Evolutionary conservation across 1,140 invertebrate genomes (phyloP), one percentile per base, ranked within the genome.

Genomic region (Pseudobourletiella spinata): DNA sequence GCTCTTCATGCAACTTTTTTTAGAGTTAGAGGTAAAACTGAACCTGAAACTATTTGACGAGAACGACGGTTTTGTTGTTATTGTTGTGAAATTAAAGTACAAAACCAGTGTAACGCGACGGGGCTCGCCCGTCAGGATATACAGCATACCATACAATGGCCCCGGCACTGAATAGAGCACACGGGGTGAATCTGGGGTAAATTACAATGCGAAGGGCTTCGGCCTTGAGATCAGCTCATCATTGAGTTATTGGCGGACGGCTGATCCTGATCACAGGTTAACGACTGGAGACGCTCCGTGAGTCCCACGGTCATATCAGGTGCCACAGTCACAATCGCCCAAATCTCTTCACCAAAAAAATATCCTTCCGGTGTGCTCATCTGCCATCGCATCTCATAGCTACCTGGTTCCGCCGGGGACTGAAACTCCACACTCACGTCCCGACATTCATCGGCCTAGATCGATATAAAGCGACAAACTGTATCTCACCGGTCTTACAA

Each of bases 301-400:
- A 87, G 73, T 55, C 81, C 83, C 50, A 86, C 71, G 35, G 85
- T 80, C 20, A 85, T 84, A 60, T 79, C 79, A 72, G 85, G 81
- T 43, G 79, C 83, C 24, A 88, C 86, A 26, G 77, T 79, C 61
- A 86, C 74, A 59, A 86, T 82, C 56, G 84, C 79, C 83, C 83
- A 86, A 67, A 88, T 84, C 50, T 75, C 76, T 88, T 87, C 88
- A 77, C 90, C 90, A 81, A 92, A 92, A 74, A 84, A 88, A 61
- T 83, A 79, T 57, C 50, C 50, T 65, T 82, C 83, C 24, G 85
- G 77, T 50, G 87, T 89, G 71, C 81, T 83, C 80, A 92, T 82
- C 63, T 88, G 81, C 88, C 89, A 94, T 76, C 88, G 85, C 74
- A 85, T 82, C 69, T 87, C 82, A 72, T 87, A 89, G n/a, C 82